Base-by-base conservation (phyloP, 2,888 invertebrate genomes). In the Argyresthia albistria region DNA sequence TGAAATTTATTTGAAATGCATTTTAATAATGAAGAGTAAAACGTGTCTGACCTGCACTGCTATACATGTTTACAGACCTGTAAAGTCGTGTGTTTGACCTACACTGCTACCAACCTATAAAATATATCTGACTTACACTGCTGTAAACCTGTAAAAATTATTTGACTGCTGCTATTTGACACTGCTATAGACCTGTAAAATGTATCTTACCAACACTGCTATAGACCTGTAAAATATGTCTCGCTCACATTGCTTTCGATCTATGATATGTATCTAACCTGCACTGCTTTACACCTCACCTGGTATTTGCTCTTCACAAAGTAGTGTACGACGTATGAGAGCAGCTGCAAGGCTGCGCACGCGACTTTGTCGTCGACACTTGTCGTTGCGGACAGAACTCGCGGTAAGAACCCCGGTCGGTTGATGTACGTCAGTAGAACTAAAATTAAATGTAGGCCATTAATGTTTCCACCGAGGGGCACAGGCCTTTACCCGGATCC, bases 231-330 rank as follows among this genome's bases (percentile, higher is more conserved):
- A 3, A 42, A 11, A 10, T 12, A 8, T 12, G 4, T 45, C 46
- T 16, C 8, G 1, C 4, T 14, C 4, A 51, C 11, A 57, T 59
- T 60, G 25, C 25, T 25, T 25, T 4, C n/a, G n/a, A n/a, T n/a
- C n/a, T n/a, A 46, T 35, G 16, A n/a, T 43, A 43, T 12, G 15
- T 12, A 15, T 45, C 46, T 16, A 14, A 14, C 4, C 12, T 25
- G 43, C 11, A 57, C 59, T 60, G 25, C 25, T 25, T 25, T 4
- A 25, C 3, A 39, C 9, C 39, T n/a, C n/a, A 82, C 84, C 66
- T 77, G 69, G 56, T 76, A 84, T 45, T 75, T 73, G 49, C 80
- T 75, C 58, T 65, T 76, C 0, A 69, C 70, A 59, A 73, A 84
- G 60, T 76, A 77, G 54, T 77, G 73, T 36, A 83, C 73, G 0